phyloP scores from a whole-genome alignment of 1,140 invertebrate genomes.

The Patella vulgata region DNA sequence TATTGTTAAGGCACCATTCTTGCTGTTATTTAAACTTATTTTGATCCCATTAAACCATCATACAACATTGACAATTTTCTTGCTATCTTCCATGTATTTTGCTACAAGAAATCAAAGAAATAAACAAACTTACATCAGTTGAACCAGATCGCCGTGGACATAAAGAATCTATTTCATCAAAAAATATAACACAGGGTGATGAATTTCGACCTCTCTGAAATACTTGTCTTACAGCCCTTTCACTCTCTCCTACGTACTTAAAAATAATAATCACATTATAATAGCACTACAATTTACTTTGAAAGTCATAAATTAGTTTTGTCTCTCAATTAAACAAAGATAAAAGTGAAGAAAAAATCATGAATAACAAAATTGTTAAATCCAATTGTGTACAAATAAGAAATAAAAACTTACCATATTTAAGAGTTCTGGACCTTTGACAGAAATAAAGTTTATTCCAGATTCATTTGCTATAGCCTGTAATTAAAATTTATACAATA shows the following conservation, averaged over 20 bases:
- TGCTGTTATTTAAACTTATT: no score
- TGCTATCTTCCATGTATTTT: no score
- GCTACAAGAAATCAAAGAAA: no score
- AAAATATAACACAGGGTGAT: slow-evolving; percentile 98
- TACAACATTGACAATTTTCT: no score
- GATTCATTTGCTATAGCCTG: slow-evolving; percentile 93
- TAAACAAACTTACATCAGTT: slow-evolving; percentile 50
- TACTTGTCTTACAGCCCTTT: slow-evolving; percentile 92
- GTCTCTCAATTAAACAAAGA: not conserved
- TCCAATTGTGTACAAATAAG: slow-evolving; percentile 1
- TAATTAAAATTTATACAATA: slow-evolving; percentile 40
- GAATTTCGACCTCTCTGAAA: slow-evolving; percentile 95
- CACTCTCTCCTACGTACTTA: slow-evolving; percentile 99
- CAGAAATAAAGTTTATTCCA: slow-evolving; percentile 95
- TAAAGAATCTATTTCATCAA: slow-evolving; percentile 98
- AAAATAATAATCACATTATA: slow-evolving; percentile 31
- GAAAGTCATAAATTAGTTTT: not conserved
- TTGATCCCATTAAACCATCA: no score
- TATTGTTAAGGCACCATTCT: no score
- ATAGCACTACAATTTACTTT: slow-evolving; percentile 11
- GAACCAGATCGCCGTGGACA: slow-evolving; percentile 83
- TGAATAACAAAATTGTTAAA: not conserved
- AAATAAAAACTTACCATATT: slow-evolving; percentile 80
- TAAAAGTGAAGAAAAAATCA: not conserved
- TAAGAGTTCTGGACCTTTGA: slow-evolving; percentile 95